These are phyloP conservation scores for Tuberolachnus salignus DNA, from an alignment of 2,888 invertebrate species.

Conservation along the genomic window DNA sequence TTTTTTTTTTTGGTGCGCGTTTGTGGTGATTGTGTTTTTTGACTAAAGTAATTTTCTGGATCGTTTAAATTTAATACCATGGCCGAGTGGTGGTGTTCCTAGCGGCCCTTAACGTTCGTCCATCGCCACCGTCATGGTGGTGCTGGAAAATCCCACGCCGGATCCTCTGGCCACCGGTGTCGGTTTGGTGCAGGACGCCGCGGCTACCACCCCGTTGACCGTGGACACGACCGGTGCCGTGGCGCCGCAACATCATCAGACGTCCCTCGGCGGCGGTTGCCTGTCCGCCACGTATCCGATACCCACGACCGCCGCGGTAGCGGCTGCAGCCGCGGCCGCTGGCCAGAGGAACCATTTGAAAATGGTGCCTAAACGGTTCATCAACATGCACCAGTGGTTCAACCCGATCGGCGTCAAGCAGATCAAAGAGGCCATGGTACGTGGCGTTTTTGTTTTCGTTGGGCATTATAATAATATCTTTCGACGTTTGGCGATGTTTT, in stretches of 20 bases:
- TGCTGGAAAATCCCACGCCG: slow-evolving; percentile 68
- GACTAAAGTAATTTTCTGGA: too few species aligned
- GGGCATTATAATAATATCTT: background rate
- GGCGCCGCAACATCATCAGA: slow-evolving; percentile 60
- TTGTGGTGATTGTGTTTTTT: too few species aligned
- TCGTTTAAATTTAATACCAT: too few species aligned
- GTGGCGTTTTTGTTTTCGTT: slow-evolving; percentile 37
- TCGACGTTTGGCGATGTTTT: background rate
- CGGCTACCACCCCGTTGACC: slow-evolving; percentile 58
- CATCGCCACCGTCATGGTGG: slow-evolving; percentile 67
- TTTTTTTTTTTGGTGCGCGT: too few species aligned
- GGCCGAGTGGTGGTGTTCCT: background rate
- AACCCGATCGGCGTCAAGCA: slow-evolving; percentile 69
- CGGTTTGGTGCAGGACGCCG: slow-evolving; percentile 72
- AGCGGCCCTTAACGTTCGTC: background rate
- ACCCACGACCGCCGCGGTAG: slow-evolving; percentile 58
- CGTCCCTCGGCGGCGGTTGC: slow-evolving; percentile 36
- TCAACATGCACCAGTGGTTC: slow-evolving; percentile 89
- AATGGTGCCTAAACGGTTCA: slow-evolving; percentile 88
- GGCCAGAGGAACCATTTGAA: slow-evolving; percentile 68
- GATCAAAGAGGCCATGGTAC: slow-evolving; percentile 66
- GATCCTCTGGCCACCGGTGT: slow-evolving; percentile 64
- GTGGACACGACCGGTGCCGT: slow-evolving; percentile 62
- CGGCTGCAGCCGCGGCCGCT: slow-evolving; percentile 59
- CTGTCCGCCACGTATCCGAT: slow-evolving; percentile 60